Conservation (phyloP, 2,113 vertebrate species). For the Taxidea taxus region DNA sequence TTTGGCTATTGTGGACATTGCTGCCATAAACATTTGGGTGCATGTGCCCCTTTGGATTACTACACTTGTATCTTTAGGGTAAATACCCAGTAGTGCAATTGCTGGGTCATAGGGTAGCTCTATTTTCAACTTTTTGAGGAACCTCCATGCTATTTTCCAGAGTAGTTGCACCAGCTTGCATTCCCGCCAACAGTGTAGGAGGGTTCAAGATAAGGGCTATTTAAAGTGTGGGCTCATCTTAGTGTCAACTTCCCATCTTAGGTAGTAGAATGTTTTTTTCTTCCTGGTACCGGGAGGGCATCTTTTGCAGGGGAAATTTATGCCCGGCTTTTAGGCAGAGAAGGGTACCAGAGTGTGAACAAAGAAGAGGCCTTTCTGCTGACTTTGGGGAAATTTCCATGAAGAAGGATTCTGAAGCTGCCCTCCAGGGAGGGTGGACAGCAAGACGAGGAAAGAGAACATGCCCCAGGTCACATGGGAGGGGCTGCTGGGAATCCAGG, state of each 20-base stretch:
- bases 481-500: neutral
- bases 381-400: neutral
- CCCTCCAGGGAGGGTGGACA: neutral
- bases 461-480: neutral
- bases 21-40: no score
- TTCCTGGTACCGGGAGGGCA: neutral
- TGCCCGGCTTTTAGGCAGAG: neutral
- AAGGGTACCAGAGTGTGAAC: neutral
- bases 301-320: neutral
- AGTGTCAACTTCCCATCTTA: neutral
- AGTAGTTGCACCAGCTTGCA: no score
- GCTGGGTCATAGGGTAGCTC: no score
- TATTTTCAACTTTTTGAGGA: no score
- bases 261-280: neutral
- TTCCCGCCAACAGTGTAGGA: no score
- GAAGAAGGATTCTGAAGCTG: neutral
- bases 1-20: no score
- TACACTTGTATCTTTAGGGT: no score
- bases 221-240: neutral
- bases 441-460: neutral
- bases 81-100: no score
- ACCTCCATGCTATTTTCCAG: no score
- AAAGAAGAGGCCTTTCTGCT: neutral
- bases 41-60: no score
- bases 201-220: neutral